Base-by-base conservation (phyloP, 2,113 vertebrate genomes). In the Ceratotherium simum region DNA sequence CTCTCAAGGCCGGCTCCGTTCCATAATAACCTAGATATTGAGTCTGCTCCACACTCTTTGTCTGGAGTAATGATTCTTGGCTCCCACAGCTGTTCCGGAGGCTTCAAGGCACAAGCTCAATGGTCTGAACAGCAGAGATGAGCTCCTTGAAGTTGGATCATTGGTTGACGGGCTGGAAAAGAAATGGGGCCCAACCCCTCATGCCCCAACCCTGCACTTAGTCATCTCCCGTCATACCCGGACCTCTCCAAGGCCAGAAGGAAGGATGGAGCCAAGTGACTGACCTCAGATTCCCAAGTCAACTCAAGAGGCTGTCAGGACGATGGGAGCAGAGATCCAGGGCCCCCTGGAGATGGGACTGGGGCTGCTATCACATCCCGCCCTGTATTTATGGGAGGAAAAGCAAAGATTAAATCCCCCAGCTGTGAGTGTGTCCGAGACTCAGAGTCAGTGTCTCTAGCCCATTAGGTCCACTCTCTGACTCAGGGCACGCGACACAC, bases 51-150 rank as follows among this genome's bases (percentile, higher is more conserved):
- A 56, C 8, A 5, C 16, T 31, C 96, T 97, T 98, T 98, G 97
- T 98, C 96, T 95, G 65, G 12, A 73, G 48, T 98, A 98, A 98
- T 97, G 95, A 95, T 51, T 96, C 92, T 95, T 85, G 78, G 58
- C 81, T 98, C 88, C 94, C 97, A 96, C 97, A 99, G 99, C 98
- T 99, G 82, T 98, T 99, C 91, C 99, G 67, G 98, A 99, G 97
- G 64, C 23, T 98, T 92, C 98, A 99, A 85, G 99, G 99, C 80
- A 98, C 98, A 97, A 98, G 98, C 95, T 99, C 98, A 8, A 98
- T 99, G 98, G 99, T 99, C 83, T 99, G 98, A 98, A 96, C 60
- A 31, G 64, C 0, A 39, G 79, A 90, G 78, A 92, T 31, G 91
- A 90, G 62, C 91, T 94, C 76, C 94, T 97, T 89, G 95, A 94